These are phyloP conservation scores for Orycteropus afer DNA, from an alignment of 2,113 vertebrate species.

Conservation along the genomic window DNA sequence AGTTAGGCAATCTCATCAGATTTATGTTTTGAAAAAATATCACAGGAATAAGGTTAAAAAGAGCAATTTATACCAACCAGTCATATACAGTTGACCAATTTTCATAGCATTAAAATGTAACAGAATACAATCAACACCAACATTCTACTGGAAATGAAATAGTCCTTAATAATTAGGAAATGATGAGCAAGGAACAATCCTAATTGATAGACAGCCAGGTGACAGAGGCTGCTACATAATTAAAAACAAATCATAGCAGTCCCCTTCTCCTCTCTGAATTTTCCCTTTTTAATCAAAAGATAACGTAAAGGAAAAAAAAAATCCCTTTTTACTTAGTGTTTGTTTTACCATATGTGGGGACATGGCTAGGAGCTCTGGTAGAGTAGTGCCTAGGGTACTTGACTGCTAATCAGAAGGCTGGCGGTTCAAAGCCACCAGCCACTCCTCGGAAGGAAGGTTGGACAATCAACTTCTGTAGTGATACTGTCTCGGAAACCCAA, in stretches of 20 bases:
- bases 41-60: neutral
- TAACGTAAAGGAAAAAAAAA: neutral
- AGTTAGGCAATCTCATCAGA: neutral
- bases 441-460: too few relatives aligned
- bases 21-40: neutral
- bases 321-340: neutral
- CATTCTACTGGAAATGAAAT: neutral
- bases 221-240: neutral
- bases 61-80: neutral
- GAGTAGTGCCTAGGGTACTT: too few relatives aligned
- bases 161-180: constrained; percentile 39
- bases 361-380: too few relatives aligned
- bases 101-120: constrained; percentile 56
- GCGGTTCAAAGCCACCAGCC: too few relatives aligned
- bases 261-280: neutral
- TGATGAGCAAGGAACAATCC: neutral
- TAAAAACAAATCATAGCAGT: neutral
- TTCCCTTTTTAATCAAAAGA: constrained; percentile 17
- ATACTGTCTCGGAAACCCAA: too few relatives aligned
- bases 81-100: constrained; percentile 1
- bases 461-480: too few relatives aligned
- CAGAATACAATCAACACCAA: constrained; percentile 21
- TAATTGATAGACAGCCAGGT: neutral
- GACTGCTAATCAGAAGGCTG: too few relatives aligned
- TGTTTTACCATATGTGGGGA: neutral